These are phyloP conservation scores for Garra rufa DNA, from an alignment of 2,113 vertebrate species.

Conservation along the genomic window DNA sequence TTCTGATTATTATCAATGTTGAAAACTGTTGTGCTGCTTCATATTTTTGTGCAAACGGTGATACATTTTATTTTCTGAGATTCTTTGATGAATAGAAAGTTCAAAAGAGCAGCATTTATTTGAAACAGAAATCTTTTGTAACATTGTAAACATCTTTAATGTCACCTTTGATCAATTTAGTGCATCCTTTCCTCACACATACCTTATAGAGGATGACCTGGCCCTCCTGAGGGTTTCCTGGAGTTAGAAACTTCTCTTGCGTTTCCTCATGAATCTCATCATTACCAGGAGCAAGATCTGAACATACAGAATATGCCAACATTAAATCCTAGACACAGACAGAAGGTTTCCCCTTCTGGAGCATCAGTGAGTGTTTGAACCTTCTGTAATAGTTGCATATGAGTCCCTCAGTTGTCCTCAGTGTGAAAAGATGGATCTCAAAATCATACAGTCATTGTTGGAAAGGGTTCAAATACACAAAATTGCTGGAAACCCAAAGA, in stretches of 20 bases:
- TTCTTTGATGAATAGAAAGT: background rate
- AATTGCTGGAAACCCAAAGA: too few relatives aligned
- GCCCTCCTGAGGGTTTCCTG: constrained; percentile 92
- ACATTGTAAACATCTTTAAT: too few relatives aligned
- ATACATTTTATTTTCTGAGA: background rate
- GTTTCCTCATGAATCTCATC: constrained; percentile 96
- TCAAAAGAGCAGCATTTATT: background rate
- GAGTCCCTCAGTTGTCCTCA: too few relatives aligned
- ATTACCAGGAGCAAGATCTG: constrained; percentile 94
- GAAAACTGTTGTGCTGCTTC: background rate
- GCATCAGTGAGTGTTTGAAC: too few relatives aligned
- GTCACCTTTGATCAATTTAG: background rate
- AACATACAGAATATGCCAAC: background rate
- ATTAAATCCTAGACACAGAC: background rate
- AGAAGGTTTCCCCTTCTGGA: too few relatives aligned
- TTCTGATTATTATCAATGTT: background rate
- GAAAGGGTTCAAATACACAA: too few relatives aligned
- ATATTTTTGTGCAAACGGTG: background rate
- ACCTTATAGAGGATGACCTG: constrained; percentile 98
- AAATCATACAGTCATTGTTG: too few relatives aligned
- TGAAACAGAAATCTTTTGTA: too few relatives aligned
- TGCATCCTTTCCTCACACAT: background rate
- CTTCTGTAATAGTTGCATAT: too few relatives aligned
- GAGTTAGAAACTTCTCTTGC: constrained; percentile 90
- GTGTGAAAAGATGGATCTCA: too few relatives aligned